Evolutionary conservation across 2,888 invertebrate genomes (phyloP).

Genomic region (Stomorhina lunata): DNA sequence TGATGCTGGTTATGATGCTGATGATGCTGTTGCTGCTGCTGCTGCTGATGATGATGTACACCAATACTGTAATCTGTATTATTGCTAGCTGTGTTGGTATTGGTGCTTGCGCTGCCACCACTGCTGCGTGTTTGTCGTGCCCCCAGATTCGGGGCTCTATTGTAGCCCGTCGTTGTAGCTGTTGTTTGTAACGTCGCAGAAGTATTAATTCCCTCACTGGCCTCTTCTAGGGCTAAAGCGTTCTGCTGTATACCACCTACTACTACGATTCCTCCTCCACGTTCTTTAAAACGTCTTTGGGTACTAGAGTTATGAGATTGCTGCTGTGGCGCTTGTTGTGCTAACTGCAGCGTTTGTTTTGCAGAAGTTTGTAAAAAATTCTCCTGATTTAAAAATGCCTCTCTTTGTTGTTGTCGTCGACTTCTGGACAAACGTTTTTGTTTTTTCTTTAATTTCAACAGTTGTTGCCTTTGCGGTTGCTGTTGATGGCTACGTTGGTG

Average conservation of each 20-base stretch:
- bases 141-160: conserved; percentile 78
- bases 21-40: conserved; percentile 57
- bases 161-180: conserved; percentile 77
- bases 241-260: conserved; percentile 31
- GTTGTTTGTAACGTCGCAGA: conserved; percentile 69
- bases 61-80: conserved; percentile 68
- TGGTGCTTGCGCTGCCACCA: conserved; percentile 72
- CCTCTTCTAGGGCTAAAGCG: conserved; percentile 65
- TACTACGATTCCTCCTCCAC: too few species aligned
- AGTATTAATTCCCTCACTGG: conserved; percentile 65
- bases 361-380: conserved; percentile 37
- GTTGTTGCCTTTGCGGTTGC: conserved; percentile 19
- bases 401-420: conserved; percentile 32
- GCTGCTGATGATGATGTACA: conserved; percentile 63
- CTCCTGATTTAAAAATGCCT: conserved; percentile 43
- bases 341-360: conserved; percentile 23
- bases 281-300: conserved; percentile 40
- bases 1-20: conserved; percentile 68
- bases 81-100: conserved; percentile 70
- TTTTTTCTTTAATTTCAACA: conserved; percentile 38
- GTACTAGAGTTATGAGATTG: too few species aligned
- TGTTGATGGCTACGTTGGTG: conserved; percentile 45
- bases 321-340: conserved; percentile 58
- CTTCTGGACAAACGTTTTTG: conserved; percentile 40
- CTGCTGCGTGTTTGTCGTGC: conserved; percentile 75